Evolutionary conservation across 30 jellyfish, hydroid and myxozoan genomes (phyloP), one percentile per base, ranked within the genome.

Genomic region (Aurelia coerulea): DNA sequence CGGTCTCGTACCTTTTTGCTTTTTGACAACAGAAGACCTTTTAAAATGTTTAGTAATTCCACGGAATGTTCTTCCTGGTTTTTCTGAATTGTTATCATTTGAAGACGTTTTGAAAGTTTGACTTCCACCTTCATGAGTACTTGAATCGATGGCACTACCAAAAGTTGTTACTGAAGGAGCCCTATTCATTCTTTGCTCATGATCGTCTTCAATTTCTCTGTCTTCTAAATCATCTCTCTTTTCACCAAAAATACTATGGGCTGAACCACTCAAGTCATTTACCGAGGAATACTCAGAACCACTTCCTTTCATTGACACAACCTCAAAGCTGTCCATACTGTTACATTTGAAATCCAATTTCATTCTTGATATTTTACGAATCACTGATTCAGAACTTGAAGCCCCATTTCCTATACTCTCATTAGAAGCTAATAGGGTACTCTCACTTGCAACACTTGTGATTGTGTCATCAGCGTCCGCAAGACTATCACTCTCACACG

Each of bases 101-200:
- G 53, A 68, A 54, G 52, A n/a, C 14, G 70, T 60, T 11, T 70
- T 54, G 58, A 17, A 77, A 18, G 6, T 82, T 33, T 73, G 78
- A 12, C 41, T 53, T 34, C 75, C 84, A 54, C 50, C 46, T 33
- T 78, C 94, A 7, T 66, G 76, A 4, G 77, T 71, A 73, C 97
- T 86, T 11, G 87, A 60, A 31, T 93, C 98, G 35, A 87, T 68
- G 3, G 89, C 98, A 49, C 95, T 93, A 54, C 80, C 84, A 76
- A 93, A 93, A 0, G 98, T 87, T 18, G 93, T 74, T 17, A 85
- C 80, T n/a, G 98, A 87, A 15, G 90, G 89, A 29, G 97, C 87
- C 42, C 83, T 74, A 10, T 59, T 17, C 18, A 35, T 3, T 8
- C 11, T 34, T 23, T 68, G 42, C 35, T 42, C 65, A 46, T 33